Percentiles rank a stretch among this genome's conserved stretches.
Evolutionary conservation across 2,113 vertebrate species (phyloP).

Genomic region (Accipiter cooperii): DNA sequence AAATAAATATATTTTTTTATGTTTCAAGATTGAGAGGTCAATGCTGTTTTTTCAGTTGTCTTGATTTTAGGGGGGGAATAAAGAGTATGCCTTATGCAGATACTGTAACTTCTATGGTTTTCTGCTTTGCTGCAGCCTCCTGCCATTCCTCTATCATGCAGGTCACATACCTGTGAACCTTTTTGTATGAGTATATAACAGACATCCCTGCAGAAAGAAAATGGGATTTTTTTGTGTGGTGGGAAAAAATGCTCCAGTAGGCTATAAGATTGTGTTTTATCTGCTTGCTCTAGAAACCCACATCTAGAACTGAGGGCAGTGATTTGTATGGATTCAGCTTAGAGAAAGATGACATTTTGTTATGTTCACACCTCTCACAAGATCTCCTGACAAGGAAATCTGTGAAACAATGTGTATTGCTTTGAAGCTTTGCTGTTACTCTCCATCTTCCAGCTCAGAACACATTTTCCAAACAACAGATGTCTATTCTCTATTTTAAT

Average conservation of each 20-base stretch:
- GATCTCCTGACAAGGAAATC: slow-evolving; percentile 29
- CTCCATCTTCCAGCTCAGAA: slow-evolving; percentile 13
- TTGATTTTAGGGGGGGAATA: neutral
- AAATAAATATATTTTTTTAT: neutral
- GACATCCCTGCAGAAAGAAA: neutral
- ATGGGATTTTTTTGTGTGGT: neutral
- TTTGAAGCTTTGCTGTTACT: slow-evolving; percentile 30
- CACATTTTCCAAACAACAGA: slow-evolving; percentile 38
- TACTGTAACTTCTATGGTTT: neutral
- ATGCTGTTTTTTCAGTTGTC: neutral
- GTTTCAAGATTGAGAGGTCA: neutral
- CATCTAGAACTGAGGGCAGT: neutral
- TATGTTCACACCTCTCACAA: slow-evolving; percentile 44
- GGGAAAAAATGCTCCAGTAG: neutral
- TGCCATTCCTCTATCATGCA: fast-evolving
- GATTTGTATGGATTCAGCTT: neutral
- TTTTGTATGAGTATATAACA: neutral
- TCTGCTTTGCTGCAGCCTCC: neutral
- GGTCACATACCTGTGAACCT: neutral
- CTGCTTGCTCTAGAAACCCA: neutral
- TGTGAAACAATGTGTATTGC: slow-evolving; percentile 54
- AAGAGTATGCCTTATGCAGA: neutral
- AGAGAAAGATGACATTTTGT: slow-evolving; percentile 18
- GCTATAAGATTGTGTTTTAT: neutral
- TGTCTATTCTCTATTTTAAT: neutral